A percentile compares a stretch with the other conserved stretches of the same genome.
These are phyloP conservation scores for Drosophila pectinifera DNA, from an alignment of 1,140 invertebrate species.

Conservation along the genomic window DNA sequence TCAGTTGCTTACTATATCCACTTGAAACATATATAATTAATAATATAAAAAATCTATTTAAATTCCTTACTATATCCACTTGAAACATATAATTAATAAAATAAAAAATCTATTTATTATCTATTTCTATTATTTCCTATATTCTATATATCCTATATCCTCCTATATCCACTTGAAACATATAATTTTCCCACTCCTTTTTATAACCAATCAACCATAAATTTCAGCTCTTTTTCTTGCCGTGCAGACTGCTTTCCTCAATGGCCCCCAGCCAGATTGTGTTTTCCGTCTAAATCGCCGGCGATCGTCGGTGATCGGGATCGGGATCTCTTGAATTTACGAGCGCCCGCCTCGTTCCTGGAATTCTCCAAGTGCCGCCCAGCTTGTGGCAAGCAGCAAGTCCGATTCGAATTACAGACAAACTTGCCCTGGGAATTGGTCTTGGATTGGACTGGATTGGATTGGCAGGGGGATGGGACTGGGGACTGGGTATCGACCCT, in stretches of 20 bases:
- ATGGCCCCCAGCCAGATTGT: constrained; percentile 64
- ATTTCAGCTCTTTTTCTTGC: neutral
- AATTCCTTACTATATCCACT: too few species aligned
- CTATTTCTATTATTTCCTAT: too few species aligned
- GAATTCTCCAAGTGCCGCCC: constrained; percentile 47
- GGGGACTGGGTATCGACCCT: constrained; percentile 49
- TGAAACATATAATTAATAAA: too few species aligned
- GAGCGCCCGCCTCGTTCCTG: constrained; percentile 68
- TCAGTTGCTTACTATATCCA: too few species aligned
- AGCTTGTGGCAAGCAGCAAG: constrained; percentile 34
- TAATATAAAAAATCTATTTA: too few species aligned
- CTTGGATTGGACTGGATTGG: constrained; percentile 11
- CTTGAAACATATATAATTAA: too few species aligned
- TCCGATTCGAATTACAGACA: constrained; percentile 74
- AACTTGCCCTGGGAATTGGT: constrained; percentile 49
- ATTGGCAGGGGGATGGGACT: constrained; percentile 8
- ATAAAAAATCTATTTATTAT: too few species aligned
- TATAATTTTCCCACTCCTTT: neutral
- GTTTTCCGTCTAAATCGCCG: constrained; percentile 73
- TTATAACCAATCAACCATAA: too few species aligned
- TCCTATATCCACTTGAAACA: too few species aligned
- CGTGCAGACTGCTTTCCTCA: constrained; percentile 60
- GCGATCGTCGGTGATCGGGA: constrained; percentile 52
- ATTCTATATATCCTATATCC: too few species aligned
- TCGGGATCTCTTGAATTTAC: constrained; percentile 67